A percentile compares a stretch with the other conserved stretches of the same genome.
These are phyloP conservation scores for Alaudala cheleensis DNA, from an alignment of 2,113 vertebrate genomes.

Conservation along the genomic window DNA sequence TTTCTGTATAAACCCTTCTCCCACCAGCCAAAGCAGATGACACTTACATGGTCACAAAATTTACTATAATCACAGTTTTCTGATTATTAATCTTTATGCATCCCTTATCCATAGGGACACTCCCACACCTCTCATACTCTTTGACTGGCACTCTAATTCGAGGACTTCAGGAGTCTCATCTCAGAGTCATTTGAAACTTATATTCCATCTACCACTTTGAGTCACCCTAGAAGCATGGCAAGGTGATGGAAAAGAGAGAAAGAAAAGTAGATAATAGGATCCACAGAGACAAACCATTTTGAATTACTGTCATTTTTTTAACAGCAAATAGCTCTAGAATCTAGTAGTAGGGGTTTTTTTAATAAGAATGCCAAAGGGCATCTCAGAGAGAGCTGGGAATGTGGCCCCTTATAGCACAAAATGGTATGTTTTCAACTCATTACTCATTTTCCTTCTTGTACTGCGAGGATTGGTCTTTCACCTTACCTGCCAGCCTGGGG, in stretches of 20 bases:
- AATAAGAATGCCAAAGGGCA: not conserved
- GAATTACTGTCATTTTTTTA: not conserved
- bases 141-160: not conserved
- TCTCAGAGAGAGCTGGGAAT: not conserved
- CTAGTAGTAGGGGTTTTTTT: not conserved
- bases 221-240: rapidly evolving
- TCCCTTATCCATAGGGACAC: not conserved
- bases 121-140: not conserved
- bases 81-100: not conserved
- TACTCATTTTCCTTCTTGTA: not conserved
- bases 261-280: not conserved
- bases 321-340: not conserved
- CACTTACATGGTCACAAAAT: not conserved
- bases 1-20: not conserved
- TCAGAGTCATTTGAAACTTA: not conserved
- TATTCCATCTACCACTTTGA: not conserved
- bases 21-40: not conserved
- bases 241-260: not conserved
- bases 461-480: not conserved
- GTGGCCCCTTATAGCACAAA: not conserved
- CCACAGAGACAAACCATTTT: not conserved
- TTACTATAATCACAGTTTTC: not conserved
- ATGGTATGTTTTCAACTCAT: not conserved
- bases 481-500: not conserved
- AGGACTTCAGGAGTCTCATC: not conserved